A percentile compares a stretch with the other conserved stretches of the same genome.
Evolutionary conservation across 1,140 invertebrate species (phyloP).

Genomic region (Drosophila watanabei): DNA sequence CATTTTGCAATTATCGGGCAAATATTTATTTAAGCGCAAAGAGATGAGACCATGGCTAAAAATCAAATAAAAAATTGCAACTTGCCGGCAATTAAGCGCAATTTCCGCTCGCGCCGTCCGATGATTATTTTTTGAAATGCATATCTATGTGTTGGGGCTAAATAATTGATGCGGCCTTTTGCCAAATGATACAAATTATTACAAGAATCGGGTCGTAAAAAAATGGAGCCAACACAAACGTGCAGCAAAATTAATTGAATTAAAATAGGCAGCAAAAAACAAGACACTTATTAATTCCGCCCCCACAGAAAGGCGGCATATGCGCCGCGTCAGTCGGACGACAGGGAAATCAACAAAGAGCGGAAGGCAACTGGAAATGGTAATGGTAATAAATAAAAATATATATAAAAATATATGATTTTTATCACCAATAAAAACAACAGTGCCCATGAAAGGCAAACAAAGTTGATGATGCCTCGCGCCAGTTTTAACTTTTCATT

Average conservation of each 20-base stretch:
- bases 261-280: constrained; percentile 29
- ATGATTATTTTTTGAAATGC: constrained; percentile 58
- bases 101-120: constrained; percentile 63
- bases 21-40: constrained; percentile 56
- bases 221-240: neutral
- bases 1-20: constrained; percentile 37
- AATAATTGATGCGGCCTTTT: constrained; percentile 25
- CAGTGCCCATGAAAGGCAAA: constrained; percentile 54
- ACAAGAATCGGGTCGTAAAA: constrained; percentile 19
- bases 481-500: constrained; percentile 25
- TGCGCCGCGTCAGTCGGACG: constrained; percentile 40
- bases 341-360: constrained; percentile 12
- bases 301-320: constrained; percentile 49
- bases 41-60: constrained; percentile 17
- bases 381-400: constrained; percentile 18
- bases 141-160: constrained; percentile 25
- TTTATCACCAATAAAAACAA: neutral
- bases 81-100: constrained; percentile 67
- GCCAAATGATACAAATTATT: constrained; percentile 50
- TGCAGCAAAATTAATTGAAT: constrained; percentile 18
- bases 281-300: constrained; percentile 55
- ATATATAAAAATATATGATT: neutral
- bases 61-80: constrained; percentile 53
- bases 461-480: constrained; percentile 43
- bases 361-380: constrained; percentile 13